phyloP scores from a whole-genome alignment of 2,797 vertebrate genomes.

The Tiaroga cobitis region DNA sequence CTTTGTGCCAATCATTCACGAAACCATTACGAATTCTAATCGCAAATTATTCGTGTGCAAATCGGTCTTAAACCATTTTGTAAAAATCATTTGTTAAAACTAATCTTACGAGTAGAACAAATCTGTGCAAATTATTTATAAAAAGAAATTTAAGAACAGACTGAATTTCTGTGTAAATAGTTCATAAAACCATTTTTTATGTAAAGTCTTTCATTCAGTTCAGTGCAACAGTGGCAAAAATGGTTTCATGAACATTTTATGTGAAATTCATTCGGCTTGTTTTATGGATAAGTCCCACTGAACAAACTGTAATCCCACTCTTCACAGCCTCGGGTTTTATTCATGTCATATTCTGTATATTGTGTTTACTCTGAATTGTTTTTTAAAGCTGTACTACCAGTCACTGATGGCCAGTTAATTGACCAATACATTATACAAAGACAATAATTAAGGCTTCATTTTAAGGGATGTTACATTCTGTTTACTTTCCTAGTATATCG shows the following conservation, averaged over 20 bases:
- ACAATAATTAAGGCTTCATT: not conserved
- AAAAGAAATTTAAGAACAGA: not conserved
- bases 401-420: slow-evolving; percentile 4
- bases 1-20: not conserved
- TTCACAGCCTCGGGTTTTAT: not conserved
- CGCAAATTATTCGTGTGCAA: not conserved
- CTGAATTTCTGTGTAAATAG: not conserved
- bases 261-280: not conserved
- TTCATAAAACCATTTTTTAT: not conserved
- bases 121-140: not conserved
- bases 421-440: not conserved
- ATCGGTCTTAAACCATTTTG: too few species aligned
- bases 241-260: not conserved
- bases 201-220: not conserved
- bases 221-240: not conserved
- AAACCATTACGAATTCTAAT: not conserved
- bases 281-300: not conserved
- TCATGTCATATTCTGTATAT: not conserved
- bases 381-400: not conserved
- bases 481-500: not conserved
- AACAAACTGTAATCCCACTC: not conserved
- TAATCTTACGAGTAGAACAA: not conserved
- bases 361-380: not conserved
- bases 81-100: not conserved
- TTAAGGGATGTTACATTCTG: not conserved